Evolutionary conservation across 1,140 invertebrate genomes (phyloP).

Genomic region (Ceratina japonica): DNA sequence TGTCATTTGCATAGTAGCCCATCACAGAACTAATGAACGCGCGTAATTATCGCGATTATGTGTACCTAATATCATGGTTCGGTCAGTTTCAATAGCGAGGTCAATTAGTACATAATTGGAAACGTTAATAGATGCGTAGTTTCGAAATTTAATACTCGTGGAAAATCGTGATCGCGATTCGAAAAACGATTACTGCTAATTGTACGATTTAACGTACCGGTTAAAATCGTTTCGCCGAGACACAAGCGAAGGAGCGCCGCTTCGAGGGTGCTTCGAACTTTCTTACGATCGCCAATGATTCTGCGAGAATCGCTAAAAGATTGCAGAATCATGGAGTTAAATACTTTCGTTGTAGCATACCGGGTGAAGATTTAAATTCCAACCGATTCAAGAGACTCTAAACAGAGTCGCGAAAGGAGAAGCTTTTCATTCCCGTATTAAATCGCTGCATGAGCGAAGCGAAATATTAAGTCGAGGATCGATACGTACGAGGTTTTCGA

Average conservation of each 20-base stretch:
- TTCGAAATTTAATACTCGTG: neutral
- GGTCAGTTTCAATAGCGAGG: neutral
- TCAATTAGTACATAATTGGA: neutral
- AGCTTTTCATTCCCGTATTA: too few relatives aligned
- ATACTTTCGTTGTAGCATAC: neutral
- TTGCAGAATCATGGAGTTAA: neutral
- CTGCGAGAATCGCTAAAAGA: constrained; percentile 6
- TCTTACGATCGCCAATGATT: constrained; percentile 4
- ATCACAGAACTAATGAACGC: too few relatives aligned
- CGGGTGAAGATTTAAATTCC: too few relatives aligned
- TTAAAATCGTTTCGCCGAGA: neutral
- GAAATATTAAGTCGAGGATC: too few relatives aligned
- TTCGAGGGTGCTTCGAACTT: constrained; percentile 2
- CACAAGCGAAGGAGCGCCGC: neutral
- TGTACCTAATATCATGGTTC: neutral
- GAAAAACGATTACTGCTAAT: too few relatives aligned
- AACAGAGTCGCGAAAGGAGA: too few relatives aligned
- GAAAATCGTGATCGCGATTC: neutral
- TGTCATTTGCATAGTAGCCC: too few relatives aligned
- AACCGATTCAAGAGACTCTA: too few relatives aligned
- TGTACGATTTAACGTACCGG: neutral
- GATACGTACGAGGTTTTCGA: too few relatives aligned
- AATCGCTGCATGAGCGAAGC: too few relatives aligned
- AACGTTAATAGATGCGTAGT: too few relatives aligned
- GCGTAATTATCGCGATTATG: neutral